These are phyloP conservation scores for Pampusana beccarii DNA, from an alignment of 2,113 vertebrate genomes.

Conservation along the genomic window DNA sequence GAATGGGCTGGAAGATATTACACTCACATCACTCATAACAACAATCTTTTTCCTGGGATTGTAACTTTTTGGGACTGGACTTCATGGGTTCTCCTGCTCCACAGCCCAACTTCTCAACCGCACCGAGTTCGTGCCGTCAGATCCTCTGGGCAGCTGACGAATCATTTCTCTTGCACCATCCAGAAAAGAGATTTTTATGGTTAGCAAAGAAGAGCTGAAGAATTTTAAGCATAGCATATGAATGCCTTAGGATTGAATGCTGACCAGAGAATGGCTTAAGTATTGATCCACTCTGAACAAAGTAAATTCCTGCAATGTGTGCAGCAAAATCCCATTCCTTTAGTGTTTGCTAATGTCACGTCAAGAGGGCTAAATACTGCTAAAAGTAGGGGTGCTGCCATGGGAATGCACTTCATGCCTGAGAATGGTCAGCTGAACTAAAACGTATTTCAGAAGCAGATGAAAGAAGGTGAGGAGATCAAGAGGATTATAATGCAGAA, in stretches of 20 bases:
- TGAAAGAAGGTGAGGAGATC: not conserved
- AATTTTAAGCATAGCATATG: not conserved
- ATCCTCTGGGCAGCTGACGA: not conserved
- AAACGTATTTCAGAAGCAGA: not conserved
- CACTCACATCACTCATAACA: not conserved
- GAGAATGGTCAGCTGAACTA: not conserved
- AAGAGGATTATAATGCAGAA: not conserved
- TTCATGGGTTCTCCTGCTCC: not conserved
- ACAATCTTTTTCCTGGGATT: not conserved
- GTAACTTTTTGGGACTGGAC: not conserved
- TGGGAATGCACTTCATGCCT: not conserved
- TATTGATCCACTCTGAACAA: not conserved
- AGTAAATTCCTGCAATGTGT: not conserved
- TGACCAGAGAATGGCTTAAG: not conserved
- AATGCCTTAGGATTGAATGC: not conserved
- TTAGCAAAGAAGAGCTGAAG: not conserved
- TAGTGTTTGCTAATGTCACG: not conserved
- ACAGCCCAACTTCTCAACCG: not conserved
- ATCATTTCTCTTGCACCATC: not conserved
- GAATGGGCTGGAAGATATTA: not conserved
- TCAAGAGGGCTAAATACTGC: not conserved
- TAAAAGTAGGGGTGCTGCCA: not conserved
- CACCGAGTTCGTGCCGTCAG: not conserved
- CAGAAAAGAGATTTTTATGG: not conserved
- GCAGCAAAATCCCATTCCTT: not conserved